Evolutionary conservation across 1,140 invertebrate species (phyloP).

Genomic region (Arion vulgaris): DNA sequence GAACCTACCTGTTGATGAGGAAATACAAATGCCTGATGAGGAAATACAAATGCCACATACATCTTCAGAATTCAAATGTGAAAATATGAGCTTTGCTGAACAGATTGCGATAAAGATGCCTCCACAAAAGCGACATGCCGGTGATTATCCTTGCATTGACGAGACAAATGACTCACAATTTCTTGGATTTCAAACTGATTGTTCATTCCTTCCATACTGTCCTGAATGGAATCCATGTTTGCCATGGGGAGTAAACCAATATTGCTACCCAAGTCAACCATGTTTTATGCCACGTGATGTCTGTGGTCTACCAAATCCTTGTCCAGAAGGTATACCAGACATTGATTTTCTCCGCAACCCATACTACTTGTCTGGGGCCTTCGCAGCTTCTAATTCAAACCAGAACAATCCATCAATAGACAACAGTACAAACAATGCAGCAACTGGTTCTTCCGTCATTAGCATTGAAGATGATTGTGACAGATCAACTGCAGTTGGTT

Average conservation of each 20-base stretch:
- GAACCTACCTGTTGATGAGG: too few species aligned
- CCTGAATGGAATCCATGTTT: background rate
- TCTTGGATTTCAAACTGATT: background rate
- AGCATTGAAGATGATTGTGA: background rate
- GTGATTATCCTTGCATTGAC: background rate
- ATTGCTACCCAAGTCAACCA: background rate
- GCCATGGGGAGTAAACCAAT: background rate
- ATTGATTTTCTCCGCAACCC: slow-evolving; percentile 3
- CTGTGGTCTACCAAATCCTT: background rate
- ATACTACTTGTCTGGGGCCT: background rate
- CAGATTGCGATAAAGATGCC: slow-evolving; percentile 12
- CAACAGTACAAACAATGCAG: background rate
- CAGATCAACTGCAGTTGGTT: background rate
- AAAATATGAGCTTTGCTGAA: background rate
- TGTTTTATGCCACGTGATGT: background rate
- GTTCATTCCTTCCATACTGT: background rate
- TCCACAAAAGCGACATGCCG: background rate
- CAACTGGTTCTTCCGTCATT: background rate
- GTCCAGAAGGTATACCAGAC: background rate
- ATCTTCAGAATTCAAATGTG: background rate
- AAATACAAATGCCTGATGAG: too few species aligned
- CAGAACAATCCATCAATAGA: background rate
- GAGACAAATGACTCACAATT: background rate
- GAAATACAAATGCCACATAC: too few species aligned
- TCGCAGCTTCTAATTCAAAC: background rate